Conservation (phyloP, 1,140 invertebrate genomes). For the Sogatella furcifera region DNA sequence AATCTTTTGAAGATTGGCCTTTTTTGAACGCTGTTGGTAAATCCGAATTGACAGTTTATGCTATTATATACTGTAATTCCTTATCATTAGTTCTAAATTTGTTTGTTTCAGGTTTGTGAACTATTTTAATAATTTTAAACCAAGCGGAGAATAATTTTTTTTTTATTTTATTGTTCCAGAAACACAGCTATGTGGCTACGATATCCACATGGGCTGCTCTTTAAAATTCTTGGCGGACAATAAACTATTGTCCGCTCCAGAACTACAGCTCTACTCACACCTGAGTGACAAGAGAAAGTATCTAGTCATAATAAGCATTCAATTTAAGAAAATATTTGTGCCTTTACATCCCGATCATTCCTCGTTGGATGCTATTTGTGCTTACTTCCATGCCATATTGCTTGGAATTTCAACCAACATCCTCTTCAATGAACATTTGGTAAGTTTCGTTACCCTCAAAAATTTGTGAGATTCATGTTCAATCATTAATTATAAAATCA, state of each 20-base stretch:
- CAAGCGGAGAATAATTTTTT: no score
- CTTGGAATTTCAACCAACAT: slow-evolving; percentile 28
- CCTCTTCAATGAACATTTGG: slow-evolving; percentile 5
- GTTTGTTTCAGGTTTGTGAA: no score
- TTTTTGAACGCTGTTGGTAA: no score
- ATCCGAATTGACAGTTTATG: no score
- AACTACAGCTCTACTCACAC: slow-evolving; percentile 29
- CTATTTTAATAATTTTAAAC: background rate
- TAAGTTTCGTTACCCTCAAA: slow-evolving; percentile 4
- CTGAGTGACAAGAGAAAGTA: slow-evolving; percentile 36
- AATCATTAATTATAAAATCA: background rate
- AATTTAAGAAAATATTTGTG: slow-evolving; percentile 35
- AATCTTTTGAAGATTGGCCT: no score
- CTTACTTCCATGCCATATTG: slow-evolving; percentile 41
- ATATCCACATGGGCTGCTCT: slow-evolving; percentile 40
- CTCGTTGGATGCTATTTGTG: slow-evolving; percentile 35
- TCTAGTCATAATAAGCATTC: slow-evolving; percentile 35
- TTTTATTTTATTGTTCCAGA: slow-evolving; percentile 34
- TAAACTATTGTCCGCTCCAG: slow-evolving; percentile 26
- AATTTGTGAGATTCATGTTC: background rate
- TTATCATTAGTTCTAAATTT: no score
- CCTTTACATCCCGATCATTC: slow-evolving; percentile 33
- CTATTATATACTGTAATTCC: no score
- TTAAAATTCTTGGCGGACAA: slow-evolving; percentile 36
- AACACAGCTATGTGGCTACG: slow-evolving; percentile 37